Evolutionary conservation across 2,797 vertebrate genomes (phyloP).

Genomic region (Oreonectes daqikongensis): DNA sequence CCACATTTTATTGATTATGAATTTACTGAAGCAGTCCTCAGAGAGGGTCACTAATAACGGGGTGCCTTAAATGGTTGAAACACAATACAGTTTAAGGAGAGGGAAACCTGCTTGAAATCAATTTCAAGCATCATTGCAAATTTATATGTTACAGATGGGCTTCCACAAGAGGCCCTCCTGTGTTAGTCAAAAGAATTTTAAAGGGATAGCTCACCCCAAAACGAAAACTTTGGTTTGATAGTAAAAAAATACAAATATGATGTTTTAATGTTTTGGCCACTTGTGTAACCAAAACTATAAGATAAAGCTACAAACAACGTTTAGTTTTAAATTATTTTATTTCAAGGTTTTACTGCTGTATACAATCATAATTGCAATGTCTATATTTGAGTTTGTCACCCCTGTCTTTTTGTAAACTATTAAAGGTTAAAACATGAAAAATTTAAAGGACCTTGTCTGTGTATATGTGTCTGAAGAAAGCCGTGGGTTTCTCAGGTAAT

Average conservation of each 20-base stretch:
- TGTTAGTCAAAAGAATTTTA: constrained; percentile 19
- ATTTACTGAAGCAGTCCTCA: constrained; percentile 41
- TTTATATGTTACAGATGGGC: constrained; percentile 36
- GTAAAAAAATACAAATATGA: constrained; percentile 10
- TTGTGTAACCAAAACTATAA: constrained; percentile 27
- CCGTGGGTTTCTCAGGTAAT: not conserved
- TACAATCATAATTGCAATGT: constrained; percentile 55
- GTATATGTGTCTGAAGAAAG: not conserved
- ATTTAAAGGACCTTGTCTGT: constrained; percentile 62
- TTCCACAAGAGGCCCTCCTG: constrained; percentile 24
- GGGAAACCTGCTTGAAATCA: constrained; percentile 47
- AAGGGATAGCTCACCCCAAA: not conserved
- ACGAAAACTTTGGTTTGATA: not conserved
- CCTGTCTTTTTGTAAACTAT: constrained; percentile 80
- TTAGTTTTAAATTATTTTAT: constrained; percentile 10
- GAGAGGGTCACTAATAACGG: constrained; percentile 45
- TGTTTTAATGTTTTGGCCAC: constrained; percentile 34
- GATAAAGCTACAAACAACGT: constrained; percentile 30
- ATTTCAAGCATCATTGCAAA: constrained; percentile 34
- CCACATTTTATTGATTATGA: constrained; percentile 45
- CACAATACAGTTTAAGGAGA: constrained; percentile 28
- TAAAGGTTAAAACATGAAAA: constrained; percentile 80
- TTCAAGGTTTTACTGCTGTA: constrained; percentile 51
- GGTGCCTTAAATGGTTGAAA: constrained; percentile 48
- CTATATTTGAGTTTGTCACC: constrained; percentile 77